Evolutionary conservation across 2,797 vertebrate species (phyloP).

Genomic region (Leuciscus waleckii): DNA sequence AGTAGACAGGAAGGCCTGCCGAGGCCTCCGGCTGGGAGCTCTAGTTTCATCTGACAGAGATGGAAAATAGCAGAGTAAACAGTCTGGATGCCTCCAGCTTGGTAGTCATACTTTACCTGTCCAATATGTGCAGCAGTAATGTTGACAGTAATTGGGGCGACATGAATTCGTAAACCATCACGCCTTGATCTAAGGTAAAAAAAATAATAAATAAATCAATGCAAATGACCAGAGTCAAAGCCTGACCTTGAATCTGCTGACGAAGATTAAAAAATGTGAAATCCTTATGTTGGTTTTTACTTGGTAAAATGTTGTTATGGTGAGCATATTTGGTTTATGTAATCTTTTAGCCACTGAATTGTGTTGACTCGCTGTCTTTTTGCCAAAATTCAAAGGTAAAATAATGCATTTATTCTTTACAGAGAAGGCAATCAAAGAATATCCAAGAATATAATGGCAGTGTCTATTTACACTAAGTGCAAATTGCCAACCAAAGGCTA

Average conservation of each 20-base stretch:
- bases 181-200: slow-evolving; percentile 14
- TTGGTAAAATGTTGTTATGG: background rate
- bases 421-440: background rate
- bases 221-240: slow-evolving; percentile 1
- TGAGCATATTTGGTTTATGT: background rate
- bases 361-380: background rate
- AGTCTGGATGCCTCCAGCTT: slow-evolving; percentile 49
- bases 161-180: slow-evolving; percentile 30
- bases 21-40: slow-evolving; percentile 49
- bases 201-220: slow-evolving; percentile 5
- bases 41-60: slow-evolving; percentile 55
- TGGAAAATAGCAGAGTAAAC: slow-evolving; percentile 52
- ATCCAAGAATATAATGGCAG: background rate
- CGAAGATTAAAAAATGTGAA: background rate
- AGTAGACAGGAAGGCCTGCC: slow-evolving; percentile 58
- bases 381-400: background rate
- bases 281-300: background rate
- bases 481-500: background rate
- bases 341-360: background rate
- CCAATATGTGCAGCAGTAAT: slow-evolving; percentile 22
- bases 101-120: slow-evolving; percentile 49
- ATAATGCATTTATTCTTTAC: background rate
- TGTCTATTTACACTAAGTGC: background rate
- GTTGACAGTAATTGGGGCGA: slow-evolving; percentile 21
- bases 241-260: slow-evolving; percentile 24